Evolutionary conservation across 2,888 invertebrate genomes (phyloP).

Genomic region (Buathra laborator): DNA sequence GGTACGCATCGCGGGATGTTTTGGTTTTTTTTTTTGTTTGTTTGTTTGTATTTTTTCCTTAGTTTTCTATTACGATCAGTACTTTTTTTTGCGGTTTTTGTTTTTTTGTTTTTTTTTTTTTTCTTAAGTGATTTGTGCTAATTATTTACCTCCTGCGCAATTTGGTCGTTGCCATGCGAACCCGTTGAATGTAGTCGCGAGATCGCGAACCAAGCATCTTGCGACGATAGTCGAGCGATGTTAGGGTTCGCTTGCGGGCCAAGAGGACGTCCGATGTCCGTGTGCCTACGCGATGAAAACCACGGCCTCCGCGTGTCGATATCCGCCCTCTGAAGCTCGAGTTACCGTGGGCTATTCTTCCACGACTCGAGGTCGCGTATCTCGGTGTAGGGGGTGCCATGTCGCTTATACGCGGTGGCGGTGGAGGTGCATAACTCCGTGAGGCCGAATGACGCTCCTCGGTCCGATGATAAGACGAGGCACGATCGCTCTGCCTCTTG

Average conservation of each 20-base stretch:
- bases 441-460: conserved; percentile 83
- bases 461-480: conserved; percentile 82
- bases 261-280: conserved; percentile 79
- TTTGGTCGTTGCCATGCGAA: conserved; percentile 82
- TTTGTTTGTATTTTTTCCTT: conserved; percentile 39
- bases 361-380: conserved; percentile 79
- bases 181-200: conserved; percentile 83
- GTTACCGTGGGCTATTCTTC: conserved; percentile 81
- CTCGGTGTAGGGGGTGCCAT: conserved; percentile 81
- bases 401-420: conserved; percentile 82
- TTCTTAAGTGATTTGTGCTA: conserved; percentile 75
- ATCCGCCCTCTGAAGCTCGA: conserved; percentile 81
- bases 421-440: conserved; percentile 80
- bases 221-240: conserved; percentile 83
- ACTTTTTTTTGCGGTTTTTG: conserved; percentile 46
- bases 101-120: conserved; percentile 55
- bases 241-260: conserved; percentile 81
- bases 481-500: conserved; percentile 82
- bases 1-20: conserved; percentile 11
- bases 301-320: conserved; percentile 80
- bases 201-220: conserved; percentile 83
- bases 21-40: conserved; percentile 20
- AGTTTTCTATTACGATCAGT: conserved; percentile 62
- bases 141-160: conserved; percentile 84
- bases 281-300: conserved; percentile 81